Percentiles rank a stretch among this genome's conserved stretches.
These are phyloP conservation scores for Thereva nobilitata DNA, from an alignment of 2,888 invertebrate genomes.

Conservation along the genomic window DNA sequence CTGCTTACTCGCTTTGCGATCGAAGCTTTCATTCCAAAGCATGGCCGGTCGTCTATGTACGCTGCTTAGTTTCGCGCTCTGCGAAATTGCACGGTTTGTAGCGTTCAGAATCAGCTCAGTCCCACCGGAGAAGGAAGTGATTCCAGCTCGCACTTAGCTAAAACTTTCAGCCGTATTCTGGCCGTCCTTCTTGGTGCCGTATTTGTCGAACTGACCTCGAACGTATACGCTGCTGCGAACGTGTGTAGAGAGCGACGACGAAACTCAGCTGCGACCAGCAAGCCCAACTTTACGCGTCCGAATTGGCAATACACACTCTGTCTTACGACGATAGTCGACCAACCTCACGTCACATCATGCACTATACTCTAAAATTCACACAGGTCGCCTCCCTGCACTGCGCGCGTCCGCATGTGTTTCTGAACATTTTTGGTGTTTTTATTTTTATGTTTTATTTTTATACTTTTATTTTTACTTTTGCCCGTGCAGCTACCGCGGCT, in stretches of 20 bases:
- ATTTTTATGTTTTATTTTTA: conserved; percentile 15
- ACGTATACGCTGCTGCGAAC: conserved; percentile 20
- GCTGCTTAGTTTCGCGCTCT: no score
- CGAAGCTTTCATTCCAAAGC: no score
- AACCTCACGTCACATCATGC: no score
- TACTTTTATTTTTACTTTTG: conserved; percentile 27
- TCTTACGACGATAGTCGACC: no score
- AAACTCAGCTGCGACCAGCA: no score
- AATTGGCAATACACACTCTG: no score
- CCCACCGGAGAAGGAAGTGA: conserved; percentile 21
- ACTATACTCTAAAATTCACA: conserved; percentile 21
- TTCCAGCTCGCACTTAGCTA: conserved; percentile 27
- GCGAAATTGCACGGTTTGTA: no score
- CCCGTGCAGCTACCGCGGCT: not conserved
- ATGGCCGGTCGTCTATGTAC: no score
- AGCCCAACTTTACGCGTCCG: no score
- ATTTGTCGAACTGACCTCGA: conserved; percentile 42
- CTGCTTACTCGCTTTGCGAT: no score
- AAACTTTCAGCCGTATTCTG: conserved; percentile 28
- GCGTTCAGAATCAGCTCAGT: no score
- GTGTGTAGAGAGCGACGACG: conserved; percentile 13
- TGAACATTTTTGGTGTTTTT: not conserved
- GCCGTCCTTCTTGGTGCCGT: conserved; percentile 42
- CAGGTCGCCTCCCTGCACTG: conserved; percentile 3
- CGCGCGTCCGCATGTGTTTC: not conserved